Percentiles rank a stretch among this genome's conserved stretches.
Conservation (phyloP, 2,113 vertebrate genomes). For the Turdus rufiventris region DNA sequence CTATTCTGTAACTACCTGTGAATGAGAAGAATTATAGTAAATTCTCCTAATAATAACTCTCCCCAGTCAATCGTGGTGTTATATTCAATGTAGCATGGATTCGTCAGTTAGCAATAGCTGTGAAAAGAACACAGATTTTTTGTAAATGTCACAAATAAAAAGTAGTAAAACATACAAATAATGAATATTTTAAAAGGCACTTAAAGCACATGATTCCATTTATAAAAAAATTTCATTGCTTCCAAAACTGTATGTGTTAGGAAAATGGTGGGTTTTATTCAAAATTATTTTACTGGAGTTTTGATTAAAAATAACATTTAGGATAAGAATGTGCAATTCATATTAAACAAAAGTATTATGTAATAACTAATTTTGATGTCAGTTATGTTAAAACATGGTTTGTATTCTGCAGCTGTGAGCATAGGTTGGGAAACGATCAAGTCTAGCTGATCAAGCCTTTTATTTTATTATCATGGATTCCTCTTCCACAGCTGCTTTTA, state of each 20-base stretch:
- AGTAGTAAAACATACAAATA: neutral
- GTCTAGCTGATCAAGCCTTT: constrained; percentile 43
- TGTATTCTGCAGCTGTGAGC: constrained; percentile 56
- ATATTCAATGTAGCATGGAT: neutral
- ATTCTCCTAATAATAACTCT: neutral
- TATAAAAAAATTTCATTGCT: neutral
- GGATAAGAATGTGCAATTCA: constrained; percentile 10
- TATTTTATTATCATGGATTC: constrained; percentile 58
- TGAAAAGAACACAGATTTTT: constrained; percentile 15
- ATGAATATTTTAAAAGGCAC: constrained; percentile 12
- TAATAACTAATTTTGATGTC: constrained; percentile 28
- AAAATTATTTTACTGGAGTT: constrained; percentile 3
- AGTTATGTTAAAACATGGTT: constrained; percentile 43
- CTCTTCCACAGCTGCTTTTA: constrained; percentile 62
- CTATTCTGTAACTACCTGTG: constrained; percentile 4
- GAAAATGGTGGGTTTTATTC: neutral
- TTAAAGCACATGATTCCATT: neutral
- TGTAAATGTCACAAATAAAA: neutral
- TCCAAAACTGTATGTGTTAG: neutral
- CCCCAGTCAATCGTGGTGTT: neutral
- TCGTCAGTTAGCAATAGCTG: constrained; percentile 17
- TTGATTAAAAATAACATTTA: neutral
- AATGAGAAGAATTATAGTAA: constrained; percentile 5
- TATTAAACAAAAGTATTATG: constrained; percentile 25
- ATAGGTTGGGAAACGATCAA: constrained; percentile 46